phyloP scores from a whole-genome alignment of 1,140 invertebrate genomes.

The Pararge aegeria region DNA sequence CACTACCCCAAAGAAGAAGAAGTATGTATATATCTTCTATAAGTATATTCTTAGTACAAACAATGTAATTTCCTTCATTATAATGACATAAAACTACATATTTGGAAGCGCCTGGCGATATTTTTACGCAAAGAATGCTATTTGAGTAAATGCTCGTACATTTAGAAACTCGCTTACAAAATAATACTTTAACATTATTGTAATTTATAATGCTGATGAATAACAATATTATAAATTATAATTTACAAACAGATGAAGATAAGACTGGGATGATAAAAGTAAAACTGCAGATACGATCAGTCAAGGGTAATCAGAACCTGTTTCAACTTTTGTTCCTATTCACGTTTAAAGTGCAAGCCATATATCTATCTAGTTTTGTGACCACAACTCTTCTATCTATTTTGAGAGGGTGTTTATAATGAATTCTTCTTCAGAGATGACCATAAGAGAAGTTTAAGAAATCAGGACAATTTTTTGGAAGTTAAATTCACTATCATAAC shows the following conservation, averaged over 20 bases:
- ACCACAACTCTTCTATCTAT: constrained; percentile 30
- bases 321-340: constrained; percentile 21
- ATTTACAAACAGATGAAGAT: constrained; percentile 12
- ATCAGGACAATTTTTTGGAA: background rate
- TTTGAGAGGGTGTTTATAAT: constrained; percentile 31
- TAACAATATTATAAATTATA: constrained; percentile 6
- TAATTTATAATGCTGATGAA: constrained; percentile 5
- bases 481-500: background rate
- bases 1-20: no score
- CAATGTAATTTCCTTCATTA: no score
- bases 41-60: no score
- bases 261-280: constrained; percentile 15
- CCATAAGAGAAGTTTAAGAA: background rate
- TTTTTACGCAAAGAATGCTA: no score
- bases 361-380: constrained; percentile 26
- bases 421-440: constrained; percentile 10
- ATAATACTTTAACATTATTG: background rate
- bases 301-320: constrained; percentile 21
- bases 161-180: background rate
- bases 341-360: constrained; percentile 13
- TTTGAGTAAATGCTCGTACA: no score
- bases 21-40: no score
- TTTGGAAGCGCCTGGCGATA: no score
- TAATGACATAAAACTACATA: no score
- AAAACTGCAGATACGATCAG: constrained; percentile 17